Evolutionary conservation across 2,113 vertebrate genomes (phyloP), one percentile per base, ranked within the genome.

Genomic region (Dendrocopos noguchii): DNA sequence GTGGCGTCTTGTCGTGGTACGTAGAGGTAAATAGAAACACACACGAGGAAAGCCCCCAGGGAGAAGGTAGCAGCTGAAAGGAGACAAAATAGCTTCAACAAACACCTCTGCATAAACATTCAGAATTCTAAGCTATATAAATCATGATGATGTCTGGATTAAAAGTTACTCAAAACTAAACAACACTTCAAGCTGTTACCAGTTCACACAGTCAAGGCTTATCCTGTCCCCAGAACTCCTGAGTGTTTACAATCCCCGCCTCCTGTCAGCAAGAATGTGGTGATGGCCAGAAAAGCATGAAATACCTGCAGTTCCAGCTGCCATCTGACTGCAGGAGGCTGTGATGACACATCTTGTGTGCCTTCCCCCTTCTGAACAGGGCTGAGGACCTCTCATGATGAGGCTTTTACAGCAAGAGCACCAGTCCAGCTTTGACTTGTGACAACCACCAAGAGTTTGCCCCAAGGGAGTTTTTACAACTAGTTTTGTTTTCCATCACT

Each of bases 11-110:
- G 98, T 97, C 98, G 98, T 76, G 99, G 99, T 95, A 99, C 99
- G 24, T 99, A 99, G 68, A 99, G 96, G 95, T 99, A 99, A 93
- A 99, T 99, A 91, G 99, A 99, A 94, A 99, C n/a, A 50, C 99
- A 99, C 31, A 99, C 99, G 16, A 99, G 97, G 87, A 98, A 13
- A 22, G 99, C 95, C 59, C 99, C 99, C 24, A 97, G 53, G 65
- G 96, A 92, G 95, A 99, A 99, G 2, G 97, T 98, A 53, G 97
- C 18, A 18, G 99, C 99, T 99, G 97, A 60, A 96, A 88, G 72
- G n/a, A 89, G 31, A 97, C 25, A 96, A 88, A 88, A 55, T 1
- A 80, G 29, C 46, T 91, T 88, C 42, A 47, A 29, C 65, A 31
- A 78, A 80, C 44, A 76, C 8, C 10, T 55, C n/a, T 1, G 1